These are phyloP conservation scores for Axea sp. DNA, from an alignment of 2,888 invertebrate species.

Conservation along the genomic window DNA sequence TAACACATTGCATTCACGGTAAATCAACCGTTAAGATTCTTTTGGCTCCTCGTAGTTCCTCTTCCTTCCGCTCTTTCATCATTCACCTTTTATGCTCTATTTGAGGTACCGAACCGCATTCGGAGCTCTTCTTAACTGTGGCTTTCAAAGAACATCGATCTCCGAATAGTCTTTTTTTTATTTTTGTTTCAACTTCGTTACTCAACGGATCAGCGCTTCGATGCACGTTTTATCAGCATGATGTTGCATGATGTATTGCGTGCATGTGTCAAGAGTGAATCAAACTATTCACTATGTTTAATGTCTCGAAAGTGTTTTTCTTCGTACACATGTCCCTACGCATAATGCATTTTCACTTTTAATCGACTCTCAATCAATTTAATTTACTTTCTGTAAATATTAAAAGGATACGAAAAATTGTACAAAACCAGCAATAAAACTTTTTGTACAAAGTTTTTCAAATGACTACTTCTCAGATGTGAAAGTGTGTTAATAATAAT, in stretches of 20 bases:
- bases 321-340: neutral
- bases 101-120: slow-evolving; percentile 59
- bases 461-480: too few relatives aligned
- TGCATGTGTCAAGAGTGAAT: slow-evolving; percentile 19
- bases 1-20: slow-evolving; percentile 62
- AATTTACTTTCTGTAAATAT: too few relatives aligned
- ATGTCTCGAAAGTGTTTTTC: slow-evolving; percentile 19
- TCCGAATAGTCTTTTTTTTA: slow-evolving; percentile 37
- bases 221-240: slow-evolving; percentile 35
- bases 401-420: too few relatives aligned
- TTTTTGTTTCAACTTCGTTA: slow-evolving; percentile 38
- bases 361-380: too few relatives aligned
- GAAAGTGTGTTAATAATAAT: too few relatives aligned
- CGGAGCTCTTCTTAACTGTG: slow-evolving; percentile 34
- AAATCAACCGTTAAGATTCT: slow-evolving; percentile 64
- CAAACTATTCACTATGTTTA: slow-evolving; percentile 25
- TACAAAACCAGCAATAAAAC: too few relatives aligned
- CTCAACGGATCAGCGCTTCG: slow-evolving; percentile 20
- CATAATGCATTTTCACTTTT: slow-evolving; percentile 5
- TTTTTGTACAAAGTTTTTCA: too few relatives aligned
- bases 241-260: slow-evolving; percentile 34
- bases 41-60: slow-evolving; percentile 40
- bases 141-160: slow-evolving; percentile 66
- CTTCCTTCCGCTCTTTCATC: slow-evolving; percentile 47
- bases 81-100: slow-evolving; percentile 63